These are phyloP conservation scores for Parnassius orleans DNA, from an alignment of 2,888 invertebrate species.

Conservation along the genomic window DNA sequence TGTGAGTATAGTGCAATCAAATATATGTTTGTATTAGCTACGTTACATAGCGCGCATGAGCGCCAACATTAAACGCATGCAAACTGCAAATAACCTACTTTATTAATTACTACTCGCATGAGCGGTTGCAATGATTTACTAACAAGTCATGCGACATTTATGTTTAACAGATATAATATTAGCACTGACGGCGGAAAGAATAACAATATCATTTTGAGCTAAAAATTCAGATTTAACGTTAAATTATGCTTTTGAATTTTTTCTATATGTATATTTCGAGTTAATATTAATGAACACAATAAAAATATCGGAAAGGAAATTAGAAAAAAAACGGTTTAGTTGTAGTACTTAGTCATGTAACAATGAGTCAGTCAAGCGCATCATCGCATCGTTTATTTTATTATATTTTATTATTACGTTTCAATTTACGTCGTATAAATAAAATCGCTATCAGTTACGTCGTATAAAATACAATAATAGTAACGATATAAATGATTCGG, in stretches of 20 bases:
- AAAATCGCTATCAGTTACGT: no score
- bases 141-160: constrained; percentile 22
- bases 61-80: constrained; percentile 23
- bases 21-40: constrained; percentile 19
- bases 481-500: no score
- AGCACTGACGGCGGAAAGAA: constrained; percentile 9
- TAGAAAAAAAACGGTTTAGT: no score
- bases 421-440: no score
- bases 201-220: not conserved
- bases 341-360: no score
- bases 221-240: no score
- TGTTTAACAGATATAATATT: constrained; percentile 8
- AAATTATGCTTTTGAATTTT: no score
- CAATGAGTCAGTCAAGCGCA: not conserved
- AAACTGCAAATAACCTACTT: constrained; percentile 17
- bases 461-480: no score
- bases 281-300: no score
- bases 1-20: constrained; percentile 10
- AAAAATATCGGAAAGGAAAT: no score
- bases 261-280: no score
- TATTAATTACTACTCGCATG: not conserved
- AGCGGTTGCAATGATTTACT: constrained; percentile 14
- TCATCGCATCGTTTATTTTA: not conserved
- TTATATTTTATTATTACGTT: not conserved
- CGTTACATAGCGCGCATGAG: constrained; percentile 12